Evolutionary conservation across 2,888 invertebrate species (phyloP).

Genomic region (Heliconius ethilla): DNA sequence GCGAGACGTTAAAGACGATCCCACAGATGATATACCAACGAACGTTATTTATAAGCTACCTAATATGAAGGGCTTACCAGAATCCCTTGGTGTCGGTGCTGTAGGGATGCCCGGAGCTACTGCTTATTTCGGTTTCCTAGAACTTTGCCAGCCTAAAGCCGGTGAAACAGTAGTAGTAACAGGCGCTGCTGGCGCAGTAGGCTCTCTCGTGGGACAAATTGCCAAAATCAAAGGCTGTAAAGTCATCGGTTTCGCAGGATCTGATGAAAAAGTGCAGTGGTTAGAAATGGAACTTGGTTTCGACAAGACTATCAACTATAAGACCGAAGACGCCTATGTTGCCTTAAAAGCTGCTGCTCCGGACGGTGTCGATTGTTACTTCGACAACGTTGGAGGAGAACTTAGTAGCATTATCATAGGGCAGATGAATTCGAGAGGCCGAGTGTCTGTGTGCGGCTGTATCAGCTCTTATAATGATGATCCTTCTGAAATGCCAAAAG

Average conservation of each 20-base stretch:
- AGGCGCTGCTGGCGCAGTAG: conserved; percentile 87
- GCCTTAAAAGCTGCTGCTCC: conserved; percentile 84
- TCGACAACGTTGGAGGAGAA: conserved; percentile 87
- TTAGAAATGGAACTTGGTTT: conserved; percentile 83
- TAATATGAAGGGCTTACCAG: conserved; percentile 71
- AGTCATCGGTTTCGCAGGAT: conserved; percentile 85
- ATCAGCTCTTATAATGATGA: conserved; percentile 67
- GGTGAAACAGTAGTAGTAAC: conserved; percentile 86
- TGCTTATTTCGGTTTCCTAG: conserved; percentile 85
- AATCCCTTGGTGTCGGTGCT: conserved; percentile 80
- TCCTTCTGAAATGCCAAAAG: conserved; percentile 55
- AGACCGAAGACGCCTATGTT: conserved; percentile 75
- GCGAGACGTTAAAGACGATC: conserved; percentile 50
- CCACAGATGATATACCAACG: conserved; percentile 72
- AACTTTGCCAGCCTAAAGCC: conserved; percentile 83
- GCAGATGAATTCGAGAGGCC: conserved; percentile 78
- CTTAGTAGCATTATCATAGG: conserved; percentile 79
- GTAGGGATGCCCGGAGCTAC: conserved; percentile 86
- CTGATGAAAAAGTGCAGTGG: conserved; percentile 86
- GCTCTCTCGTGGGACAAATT: conserved; percentile 86
- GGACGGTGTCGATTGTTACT: conserved; percentile 87
- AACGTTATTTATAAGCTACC: conserved; percentile 83
- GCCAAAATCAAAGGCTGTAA: conserved; percentile 83
- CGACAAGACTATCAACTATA: conserved; percentile 87
- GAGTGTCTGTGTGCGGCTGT: conserved; percentile 60